Evolutionary conservation across 2,113 vertebrate species (phyloP), one percentile per base, ranked within the genome.

Genomic region (Takifugu flavidus): DNA sequence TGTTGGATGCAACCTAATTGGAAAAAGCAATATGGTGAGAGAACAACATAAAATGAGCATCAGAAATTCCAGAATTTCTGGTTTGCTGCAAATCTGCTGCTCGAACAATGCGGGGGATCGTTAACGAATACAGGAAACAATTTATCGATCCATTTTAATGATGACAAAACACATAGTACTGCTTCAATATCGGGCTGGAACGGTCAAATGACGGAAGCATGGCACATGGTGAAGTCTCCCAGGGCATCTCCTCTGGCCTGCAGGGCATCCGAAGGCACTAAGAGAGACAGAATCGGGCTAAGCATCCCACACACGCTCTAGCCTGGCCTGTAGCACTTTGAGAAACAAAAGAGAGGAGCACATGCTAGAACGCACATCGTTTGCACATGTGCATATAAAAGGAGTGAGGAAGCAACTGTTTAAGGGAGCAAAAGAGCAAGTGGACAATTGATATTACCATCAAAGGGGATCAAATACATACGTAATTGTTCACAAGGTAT

Each of bases 281-380:
- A 79, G 73, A 82, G 75, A 81, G 86, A 88, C 75, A 79, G 79
- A 89, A 88, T 81, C 63, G 52, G 80, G 70, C 76, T 77, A 83
- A 87, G 75, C 83, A 84, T 79, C 88, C 79, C 82, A 81, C 74
- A 86, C 85, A 78, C 84, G 79, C 83, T 52, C 52, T 53, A 54
- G 65, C 86, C 86, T 86, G 78, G 85, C 89, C 85, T 52, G 49
- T 77, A 87, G 89, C 88, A 80, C 61, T 88, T 82, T 77, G 51
- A 56, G 80, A 84, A 87, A 83, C 79, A 84, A 86, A 82, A 82
- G 78, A n/a, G 34, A 62, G 59, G 69, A 74, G 72, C 75, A 82
- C 84, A 85, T 80, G 85, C 74, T 69, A 82, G 75, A 86, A 57
- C 62, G 76, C 65, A 76, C 86, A 82, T 49, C 28, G 34, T 66